Evolutionary conservation across 2,113 vertebrate genomes (phyloP).

Genomic region (Ictalurus furcatus): DNA sequence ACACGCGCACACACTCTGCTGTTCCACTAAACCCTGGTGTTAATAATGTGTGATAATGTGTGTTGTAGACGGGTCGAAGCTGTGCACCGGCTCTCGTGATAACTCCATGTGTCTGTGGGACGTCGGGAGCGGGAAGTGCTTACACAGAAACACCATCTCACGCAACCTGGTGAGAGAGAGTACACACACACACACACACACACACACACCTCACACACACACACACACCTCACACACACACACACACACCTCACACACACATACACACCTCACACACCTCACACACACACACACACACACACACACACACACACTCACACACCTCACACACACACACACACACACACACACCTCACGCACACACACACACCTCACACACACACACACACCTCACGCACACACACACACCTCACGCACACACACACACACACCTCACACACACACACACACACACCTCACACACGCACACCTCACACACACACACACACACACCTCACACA

Average conservation of each 20-base stretch:
- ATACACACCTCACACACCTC: too few relatives aligned
- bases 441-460: too few relatives aligned
- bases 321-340: neutral
- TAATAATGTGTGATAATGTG: neutral
- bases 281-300: neutral
- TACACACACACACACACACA: neutral
- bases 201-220: neutral
- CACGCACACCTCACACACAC: neutral
- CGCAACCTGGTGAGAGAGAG: constrained; percentile 84
- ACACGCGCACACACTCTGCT: too few relatives aligned
- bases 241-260: neutral
- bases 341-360: neutral
- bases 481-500: neutral
- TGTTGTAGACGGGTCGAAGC: constrained; percentile 76
- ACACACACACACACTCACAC: neutral
- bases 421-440: neutral
- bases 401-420: too few relatives aligned
- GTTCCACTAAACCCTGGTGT: neutral
- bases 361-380: too few relatives aligned
- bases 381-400: too few relatives aligned
- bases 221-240: too few relatives aligned
- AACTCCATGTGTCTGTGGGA: constrained; percentile 94
- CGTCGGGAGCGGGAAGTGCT: constrained; percentile 79
- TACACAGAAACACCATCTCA: constrained; percentile 81
- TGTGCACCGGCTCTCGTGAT: constrained; percentile 92